Evolutionary conservation across 2,797 vertebrate species (phyloP).

Genomic region (Brotula barbata): DNA sequence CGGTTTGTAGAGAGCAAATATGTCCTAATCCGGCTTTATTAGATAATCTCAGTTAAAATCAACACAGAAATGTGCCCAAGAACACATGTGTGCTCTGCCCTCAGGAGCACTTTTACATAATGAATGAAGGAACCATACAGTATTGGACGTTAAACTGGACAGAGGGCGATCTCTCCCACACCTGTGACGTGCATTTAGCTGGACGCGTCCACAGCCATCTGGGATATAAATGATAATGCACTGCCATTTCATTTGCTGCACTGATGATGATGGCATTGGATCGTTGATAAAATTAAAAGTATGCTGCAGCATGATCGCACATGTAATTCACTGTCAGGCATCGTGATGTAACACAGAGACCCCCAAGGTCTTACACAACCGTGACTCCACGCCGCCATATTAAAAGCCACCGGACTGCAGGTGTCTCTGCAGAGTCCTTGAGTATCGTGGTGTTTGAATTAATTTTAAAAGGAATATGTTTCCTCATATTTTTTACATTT

Average conservation of each 20-base stretch:
- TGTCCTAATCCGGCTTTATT: slow-evolving; percentile 24
- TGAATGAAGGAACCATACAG: slow-evolving; percentile 26
- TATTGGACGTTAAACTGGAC: slow-evolving; percentile 7
- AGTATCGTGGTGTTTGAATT: no score
- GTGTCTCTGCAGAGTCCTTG: neutral
- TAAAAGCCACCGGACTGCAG: neutral
- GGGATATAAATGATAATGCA: slow-evolving; percentile 31
- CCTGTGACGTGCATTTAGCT: slow-evolving; percentile 50
- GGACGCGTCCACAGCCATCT: slow-evolving; percentile 44
- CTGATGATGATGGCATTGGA: slow-evolving; percentile 18
- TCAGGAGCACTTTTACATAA: slow-evolving; percentile 37
- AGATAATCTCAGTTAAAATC: slow-evolving; percentile 44
- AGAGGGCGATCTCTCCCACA: slow-evolving; percentile 22
- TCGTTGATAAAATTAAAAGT: slow-evolving; percentile 45
- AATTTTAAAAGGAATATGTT: no score
- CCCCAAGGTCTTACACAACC: slow-evolving; percentile 12
- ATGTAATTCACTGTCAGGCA: slow-evolving; percentile 39
- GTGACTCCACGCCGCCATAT: slow-evolving; percentile 13
- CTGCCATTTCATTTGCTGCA: slow-evolving; percentile 43
- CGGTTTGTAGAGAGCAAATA: slow-evolving; percentile 15
- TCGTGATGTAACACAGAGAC: slow-evolving; percentile 33
- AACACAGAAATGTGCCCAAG: slow-evolving; percentile 22
- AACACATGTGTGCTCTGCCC: slow-evolving; percentile 34
- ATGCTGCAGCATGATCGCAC: slow-evolving; percentile 17
- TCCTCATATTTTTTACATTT: no score